Evolutionary conservation across 2,888 invertebrate genomes (phyloP), one percentile per base, ranked within the genome.

Genomic region (Hypselothyrea guttata): DNA sequence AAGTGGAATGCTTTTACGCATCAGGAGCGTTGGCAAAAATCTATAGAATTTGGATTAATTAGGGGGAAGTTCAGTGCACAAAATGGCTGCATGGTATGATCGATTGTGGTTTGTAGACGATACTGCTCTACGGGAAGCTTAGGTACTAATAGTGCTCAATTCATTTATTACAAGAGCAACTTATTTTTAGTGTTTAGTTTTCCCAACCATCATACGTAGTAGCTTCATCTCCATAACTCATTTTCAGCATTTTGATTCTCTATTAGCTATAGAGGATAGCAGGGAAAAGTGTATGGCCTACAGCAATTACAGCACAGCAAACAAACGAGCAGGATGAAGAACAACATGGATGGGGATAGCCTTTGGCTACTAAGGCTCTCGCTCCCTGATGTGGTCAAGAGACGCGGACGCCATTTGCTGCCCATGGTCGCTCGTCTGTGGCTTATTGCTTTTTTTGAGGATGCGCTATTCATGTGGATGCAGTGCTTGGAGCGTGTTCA

Each of bases 391-490:
- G 47, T 34, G 54, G 35, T 63, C 38, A 35, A 35, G 18, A 18
- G 47, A 1, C 52, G 38, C 2, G 31, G 46, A 9, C 53, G 46
- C 2, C 59, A n/a, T 2, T 8, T 62, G 27, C 34, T 69, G 44
- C 70, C 59, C 9, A 11, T 28, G 18, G 66, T 62, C 45, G 68
- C 75, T 11, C 22, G 65, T 1, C 42, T 68, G 28, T 56, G 53
- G 4, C 51, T 58, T 30, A 53, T 49, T 33, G 64, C 73, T 46
- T 65, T 65, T 38, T 30, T 65, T 1, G 62, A 62, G 37, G 57
- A 53, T 35, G 69, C 42, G 0, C 18, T 62, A 13, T 64, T 61
- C 28, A 44, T 66, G 56, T 66, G 61, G 54, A 9, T 41, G 15
- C 63, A 59, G 1, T 56, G 57, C 52, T 40, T 30, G 7, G 37